Conservation (phyloP, 1,140 invertebrate species). For the Chironomus striatipennis region DNA sequence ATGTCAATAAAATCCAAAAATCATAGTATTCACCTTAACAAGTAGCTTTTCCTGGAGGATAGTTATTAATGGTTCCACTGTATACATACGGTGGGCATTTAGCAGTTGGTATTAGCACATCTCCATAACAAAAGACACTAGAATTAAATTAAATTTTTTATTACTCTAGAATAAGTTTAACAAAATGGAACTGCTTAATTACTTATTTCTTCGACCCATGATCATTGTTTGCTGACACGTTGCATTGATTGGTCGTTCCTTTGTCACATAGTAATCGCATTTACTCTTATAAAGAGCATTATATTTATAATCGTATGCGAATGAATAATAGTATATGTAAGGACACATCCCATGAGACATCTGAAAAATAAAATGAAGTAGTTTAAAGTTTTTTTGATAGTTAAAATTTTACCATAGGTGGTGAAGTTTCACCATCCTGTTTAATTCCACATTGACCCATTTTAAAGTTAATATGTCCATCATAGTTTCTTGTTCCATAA, state of each 20-base stretch:
- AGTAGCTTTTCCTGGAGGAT: not conserved
- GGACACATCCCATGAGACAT: slow-evolving; percentile 37
- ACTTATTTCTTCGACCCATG: not conserved
- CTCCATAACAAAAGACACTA: not conserved
- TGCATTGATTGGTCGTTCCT: not conserved
- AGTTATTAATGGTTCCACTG: not conserved
- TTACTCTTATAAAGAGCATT: not conserved
- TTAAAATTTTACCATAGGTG: slow-evolving; percentile 30
- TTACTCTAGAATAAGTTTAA: too few relatives aligned
- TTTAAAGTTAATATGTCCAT: slow-evolving; percentile 37
- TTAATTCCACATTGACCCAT: slow-evolving; percentile 35
- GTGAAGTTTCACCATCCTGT: slow-evolving; percentile 33
- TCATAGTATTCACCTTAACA: too few relatives aligned
- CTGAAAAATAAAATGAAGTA: too few relatives aligned
- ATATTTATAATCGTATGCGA: slow-evolving; percentile 33
- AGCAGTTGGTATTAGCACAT: not conserved
- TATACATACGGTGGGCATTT: not conserved
- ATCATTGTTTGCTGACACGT: not conserved
- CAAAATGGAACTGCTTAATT: too few relatives aligned
- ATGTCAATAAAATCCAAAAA: too few relatives aligned
- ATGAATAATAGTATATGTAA: slow-evolving; percentile 36
- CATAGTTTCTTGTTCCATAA: slow-evolving; percentile 35
- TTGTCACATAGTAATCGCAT: not conserved
- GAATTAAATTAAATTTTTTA: too few relatives aligned
- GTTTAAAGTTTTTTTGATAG: too few relatives aligned